phyloP scores from a whole-genome alignment of 2,888 invertebrate species.

The Uropetala carovei region DNA sequence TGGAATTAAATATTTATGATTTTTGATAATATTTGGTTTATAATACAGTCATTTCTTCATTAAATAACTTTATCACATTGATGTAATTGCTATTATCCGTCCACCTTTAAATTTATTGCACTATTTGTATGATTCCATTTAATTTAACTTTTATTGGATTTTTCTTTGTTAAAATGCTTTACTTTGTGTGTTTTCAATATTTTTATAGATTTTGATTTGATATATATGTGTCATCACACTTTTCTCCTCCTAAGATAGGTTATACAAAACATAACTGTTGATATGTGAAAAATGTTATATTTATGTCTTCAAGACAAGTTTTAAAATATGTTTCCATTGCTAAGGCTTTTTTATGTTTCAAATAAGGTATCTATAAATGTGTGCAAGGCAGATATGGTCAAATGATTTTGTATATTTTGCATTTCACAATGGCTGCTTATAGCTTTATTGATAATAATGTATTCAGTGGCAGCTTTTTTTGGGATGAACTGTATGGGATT shows the following conservation, averaged over 20 bases:
- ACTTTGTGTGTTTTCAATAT: not conserved
- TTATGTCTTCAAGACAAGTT: conserved; percentile 9
- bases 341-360: conserved; percentile 40
- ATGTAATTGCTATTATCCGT: conserved; percentile 37
- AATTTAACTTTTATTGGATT: not conserved
- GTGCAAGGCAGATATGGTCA: not conserved
- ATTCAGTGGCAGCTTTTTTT: conserved; percentile 61
- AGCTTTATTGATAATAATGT: conserved; percentile 51
- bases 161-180: not conserved
- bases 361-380: conserved; percentile 25
- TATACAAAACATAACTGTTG: not conserved
- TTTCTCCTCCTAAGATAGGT: not conserved
- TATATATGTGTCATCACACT: conserved; percentile 2
- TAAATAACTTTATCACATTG: not conserved
- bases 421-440: conserved; percentile 51
- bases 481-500: conserved; percentile 48
- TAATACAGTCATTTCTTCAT: not conserved
- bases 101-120: not conserved
- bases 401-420: conserved; percentile 39
- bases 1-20: not conserved
- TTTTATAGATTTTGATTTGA: not conserved
- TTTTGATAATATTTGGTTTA: not conserved
- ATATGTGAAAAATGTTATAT: conserved; percentile 27
- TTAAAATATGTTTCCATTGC: not conserved
- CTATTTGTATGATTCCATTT: not conserved